These are phyloP conservation scores for Phrynosoma blainvillii DNA, from an alignment of 2,113 vertebrate genomes.

Conservation along the genomic window DNA sequence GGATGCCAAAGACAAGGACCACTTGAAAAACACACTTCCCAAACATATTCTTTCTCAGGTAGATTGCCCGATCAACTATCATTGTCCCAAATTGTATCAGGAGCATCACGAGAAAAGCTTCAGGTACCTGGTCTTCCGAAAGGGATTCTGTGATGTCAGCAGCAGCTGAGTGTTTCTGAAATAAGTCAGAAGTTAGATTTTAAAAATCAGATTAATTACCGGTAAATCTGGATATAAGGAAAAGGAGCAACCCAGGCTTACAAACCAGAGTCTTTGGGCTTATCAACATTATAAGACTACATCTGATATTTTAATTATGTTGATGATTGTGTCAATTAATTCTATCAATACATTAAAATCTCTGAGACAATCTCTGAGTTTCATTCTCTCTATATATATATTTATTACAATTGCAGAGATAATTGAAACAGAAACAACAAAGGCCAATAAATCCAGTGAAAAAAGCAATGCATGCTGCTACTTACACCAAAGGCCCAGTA, in stretches of 20 bases:
- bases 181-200: neutral
- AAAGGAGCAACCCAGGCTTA: neutral
- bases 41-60: slow-evolving; percentile 78
- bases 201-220: neutral
- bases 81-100: slow-evolving; percentile 81
- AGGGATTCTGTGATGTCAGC: slow-evolving; percentile 78
- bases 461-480: neutral
- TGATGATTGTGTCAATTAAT: too few relatives aligned
- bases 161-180: slow-evolving; percentile 75
- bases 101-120: slow-evolving; percentile 81
- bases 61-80: slow-evolving; percentile 80
- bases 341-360: too few relatives aligned
- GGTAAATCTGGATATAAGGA: neutral
- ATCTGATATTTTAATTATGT: too few relatives aligned
- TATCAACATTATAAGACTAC: neutral
- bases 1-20: slow-evolving; percentile 79
- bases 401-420: too few relatives aligned
- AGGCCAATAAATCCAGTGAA: neutral
- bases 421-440: neutral
- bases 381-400: too few relatives aligned
- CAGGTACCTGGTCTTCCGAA: slow-evolving; percentile 82
- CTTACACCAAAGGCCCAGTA: slow-evolving; percentile 83
- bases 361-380: too few relatives aligned
- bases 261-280: too few relatives aligned
- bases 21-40: slow-evolving; percentile 82